phyloP scores from a whole-genome alignment of 2,113 vertebrate genomes.

The Brachionichthys hirsutus region DNA sequence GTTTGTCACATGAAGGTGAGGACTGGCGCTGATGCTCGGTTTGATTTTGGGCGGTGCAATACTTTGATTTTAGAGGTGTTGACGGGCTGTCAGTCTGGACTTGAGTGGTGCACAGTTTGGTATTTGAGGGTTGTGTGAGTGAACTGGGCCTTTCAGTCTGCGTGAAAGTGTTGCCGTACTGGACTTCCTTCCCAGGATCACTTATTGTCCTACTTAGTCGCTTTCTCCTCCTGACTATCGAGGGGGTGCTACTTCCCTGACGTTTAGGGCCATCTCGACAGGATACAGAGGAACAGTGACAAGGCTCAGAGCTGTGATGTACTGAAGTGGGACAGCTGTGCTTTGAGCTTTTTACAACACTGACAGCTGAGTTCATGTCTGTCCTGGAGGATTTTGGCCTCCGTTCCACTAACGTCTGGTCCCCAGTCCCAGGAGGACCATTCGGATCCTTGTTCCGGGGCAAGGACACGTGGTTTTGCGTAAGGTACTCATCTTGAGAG shows the following conservation, averaged over 20 bases:
- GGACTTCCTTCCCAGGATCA: slow-evolving; percentile 74
- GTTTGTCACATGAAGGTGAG: slow-evolving; percentile 33
- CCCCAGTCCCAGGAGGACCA: slow-evolving; percentile 26
- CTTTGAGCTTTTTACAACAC: slow-evolving; percentile 48
- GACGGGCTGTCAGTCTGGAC: slow-evolving; percentile 57
- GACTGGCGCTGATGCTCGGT: slow-evolving; percentile 46
- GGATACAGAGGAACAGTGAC: slow-evolving; percentile 52
- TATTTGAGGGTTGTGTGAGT: slow-evolving; percentile 33
- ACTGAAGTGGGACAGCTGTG: slow-evolving; percentile 65
- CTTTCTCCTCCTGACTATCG: slow-evolving; percentile 52
- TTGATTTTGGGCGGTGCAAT: slow-evolving; percentile 56
- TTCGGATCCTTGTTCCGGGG: slow-evolving; percentile 53
- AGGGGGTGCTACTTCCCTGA: slow-evolving; percentile 52
- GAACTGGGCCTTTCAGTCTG: slow-evolving; percentile 60
- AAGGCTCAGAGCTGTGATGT: slow-evolving; percentile 51
- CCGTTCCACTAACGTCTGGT: slow-evolving; percentile 51
- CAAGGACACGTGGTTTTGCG: slow-evolving; percentile 31
- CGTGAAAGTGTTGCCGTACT: slow-evolving; percentile 67
- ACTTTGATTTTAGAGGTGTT: slow-evolving; percentile 37
- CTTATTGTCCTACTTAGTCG: slow-evolving; percentile 67
- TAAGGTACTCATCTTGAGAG: slow-evolving; percentile 68
- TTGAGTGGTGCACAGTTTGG: slow-evolving; percentile 59
- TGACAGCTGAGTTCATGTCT: slow-evolving; percentile 57
- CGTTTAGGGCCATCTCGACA: slow-evolving; percentile 61
- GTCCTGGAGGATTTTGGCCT: slow-evolving; percentile 52